Conservation (phyloP, 2,797 vertebrate genomes). For the Sparidentex hasta region DNA sequence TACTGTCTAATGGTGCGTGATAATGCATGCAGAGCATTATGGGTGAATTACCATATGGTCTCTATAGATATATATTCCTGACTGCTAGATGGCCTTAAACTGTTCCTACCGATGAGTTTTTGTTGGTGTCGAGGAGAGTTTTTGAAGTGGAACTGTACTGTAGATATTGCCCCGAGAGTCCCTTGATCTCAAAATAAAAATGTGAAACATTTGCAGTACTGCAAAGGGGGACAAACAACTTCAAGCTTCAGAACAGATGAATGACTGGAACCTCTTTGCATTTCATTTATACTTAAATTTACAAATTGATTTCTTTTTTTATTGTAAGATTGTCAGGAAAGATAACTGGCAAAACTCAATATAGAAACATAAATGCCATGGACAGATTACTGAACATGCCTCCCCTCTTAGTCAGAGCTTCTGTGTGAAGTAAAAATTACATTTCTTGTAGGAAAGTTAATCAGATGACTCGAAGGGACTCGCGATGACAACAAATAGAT, state of each 20-base stretch:
- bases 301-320: not conserved
- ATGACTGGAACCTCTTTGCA: not conserved
- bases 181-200: slow-evolving; percentile 27
- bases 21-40: slow-evolving; percentile 26
- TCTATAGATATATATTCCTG: slow-evolving; percentile 17
- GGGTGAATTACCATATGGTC: slow-evolving; percentile 27
- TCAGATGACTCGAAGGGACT: not conserved
- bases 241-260: slow-evolving; percentile 8
- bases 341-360: not conserved
- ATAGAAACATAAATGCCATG: not conserved
- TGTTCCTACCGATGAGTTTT: slow-evolving; percentile 6
- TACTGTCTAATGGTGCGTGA: slow-evolving; percentile 3
- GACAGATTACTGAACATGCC: not conserved
- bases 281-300: slow-evolving; percentile 18
- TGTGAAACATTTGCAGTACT: not conserved
- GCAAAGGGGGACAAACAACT: slow-evolving; percentile 30
- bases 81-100: slow-evolving; percentile 2
- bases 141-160: slow-evolving; percentile 9
- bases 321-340: not conserved
- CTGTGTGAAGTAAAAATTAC: not conserved
- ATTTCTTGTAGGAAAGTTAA: not conserved
- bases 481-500: not conserved
- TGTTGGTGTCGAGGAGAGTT: not conserved
- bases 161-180: slow-evolving; percentile 18
- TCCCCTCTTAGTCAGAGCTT: not conserved